Evolutionary conservation across 2,113 vertebrate species (phyloP).

Genomic region (Catagonus wagneri): DNA sequence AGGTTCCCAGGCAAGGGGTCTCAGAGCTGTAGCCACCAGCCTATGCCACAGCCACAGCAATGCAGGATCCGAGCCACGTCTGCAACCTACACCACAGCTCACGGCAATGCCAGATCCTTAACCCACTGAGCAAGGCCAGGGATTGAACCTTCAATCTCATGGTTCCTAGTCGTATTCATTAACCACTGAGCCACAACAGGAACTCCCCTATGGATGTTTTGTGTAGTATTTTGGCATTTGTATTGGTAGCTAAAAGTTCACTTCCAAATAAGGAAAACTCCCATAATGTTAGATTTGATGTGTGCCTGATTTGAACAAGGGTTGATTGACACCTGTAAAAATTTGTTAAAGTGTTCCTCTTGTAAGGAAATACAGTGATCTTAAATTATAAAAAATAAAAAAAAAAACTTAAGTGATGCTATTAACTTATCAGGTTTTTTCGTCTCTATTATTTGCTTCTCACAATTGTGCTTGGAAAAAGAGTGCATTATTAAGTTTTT

Average conservation of each 20-base stretch:
- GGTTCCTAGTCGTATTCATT: no score
- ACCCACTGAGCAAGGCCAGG: no score
- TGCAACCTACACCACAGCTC: no score
- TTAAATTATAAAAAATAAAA: neutral
- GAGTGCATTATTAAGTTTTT: neutral
- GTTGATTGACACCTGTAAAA: slow-evolving; percentile 69
- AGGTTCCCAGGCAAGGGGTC: no score
- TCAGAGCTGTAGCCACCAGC: no score
- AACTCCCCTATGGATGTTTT: no score
- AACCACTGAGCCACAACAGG: no score
- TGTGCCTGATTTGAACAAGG: slow-evolving; percentile 65
- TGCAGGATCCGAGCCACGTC: no score
- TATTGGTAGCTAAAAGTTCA: slow-evolving; percentile 86
- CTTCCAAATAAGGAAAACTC: slow-evolving; percentile 82
- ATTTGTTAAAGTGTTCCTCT: slow-evolving; percentile 67
- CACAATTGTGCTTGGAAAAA: neutral
- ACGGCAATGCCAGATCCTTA: no score
- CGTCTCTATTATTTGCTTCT: neutral
- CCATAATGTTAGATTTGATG: slow-evolving; percentile 14
- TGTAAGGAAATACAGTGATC: slow-evolving; percentile 72
- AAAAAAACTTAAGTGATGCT: neutral
- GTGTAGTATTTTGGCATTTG: slow-evolving; percentile 87
- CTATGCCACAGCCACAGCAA: no score
- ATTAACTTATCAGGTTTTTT: neutral
- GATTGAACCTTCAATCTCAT: no score